These are phyloP conservation scores for Chaetops frenatus DNA, from an alignment of 2,113 vertebrate species.

Conservation along the genomic window DNA sequence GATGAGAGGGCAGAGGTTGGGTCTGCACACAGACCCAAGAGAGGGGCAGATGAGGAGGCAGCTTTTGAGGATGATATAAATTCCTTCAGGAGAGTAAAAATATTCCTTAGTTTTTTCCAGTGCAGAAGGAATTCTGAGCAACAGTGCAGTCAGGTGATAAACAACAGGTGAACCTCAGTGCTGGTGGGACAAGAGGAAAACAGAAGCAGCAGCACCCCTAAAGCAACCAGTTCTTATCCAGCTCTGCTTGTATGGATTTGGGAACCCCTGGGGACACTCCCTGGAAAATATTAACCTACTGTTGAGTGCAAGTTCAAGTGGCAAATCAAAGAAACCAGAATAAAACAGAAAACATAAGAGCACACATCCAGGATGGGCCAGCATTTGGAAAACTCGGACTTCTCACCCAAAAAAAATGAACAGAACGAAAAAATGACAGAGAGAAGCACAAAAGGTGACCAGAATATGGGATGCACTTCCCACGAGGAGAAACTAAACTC, in stretches of 20 bases:
- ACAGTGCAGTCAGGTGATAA: background rate
- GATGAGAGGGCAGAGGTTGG: background rate
- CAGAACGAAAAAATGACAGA: background rate
- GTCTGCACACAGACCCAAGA: background rate
- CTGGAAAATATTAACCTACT: background rate
- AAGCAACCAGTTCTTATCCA: background rate
- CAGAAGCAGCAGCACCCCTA: background rate
- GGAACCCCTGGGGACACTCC: background rate
- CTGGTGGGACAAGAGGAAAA: background rate
- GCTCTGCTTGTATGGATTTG: background rate
- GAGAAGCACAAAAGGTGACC: background rate
- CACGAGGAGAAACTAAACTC: background rate
- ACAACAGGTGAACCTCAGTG: background rate
- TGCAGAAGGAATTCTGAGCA: background rate
- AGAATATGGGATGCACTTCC: background rate
- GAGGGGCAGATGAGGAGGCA: background rate
- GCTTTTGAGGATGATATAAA: background rate
- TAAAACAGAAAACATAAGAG: background rate
- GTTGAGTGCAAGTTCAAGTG: background rate
- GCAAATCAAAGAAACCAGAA: background rate
- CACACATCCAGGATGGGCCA: background rate
- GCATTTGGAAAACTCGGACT: background rate
- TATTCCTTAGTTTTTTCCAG: background rate
- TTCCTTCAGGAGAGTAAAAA: background rate
- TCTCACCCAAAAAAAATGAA: background rate